Evolutionary conservation across 1,140 invertebrate species (phyloP).

Genomic region (Oscheius sp.): DNA sequence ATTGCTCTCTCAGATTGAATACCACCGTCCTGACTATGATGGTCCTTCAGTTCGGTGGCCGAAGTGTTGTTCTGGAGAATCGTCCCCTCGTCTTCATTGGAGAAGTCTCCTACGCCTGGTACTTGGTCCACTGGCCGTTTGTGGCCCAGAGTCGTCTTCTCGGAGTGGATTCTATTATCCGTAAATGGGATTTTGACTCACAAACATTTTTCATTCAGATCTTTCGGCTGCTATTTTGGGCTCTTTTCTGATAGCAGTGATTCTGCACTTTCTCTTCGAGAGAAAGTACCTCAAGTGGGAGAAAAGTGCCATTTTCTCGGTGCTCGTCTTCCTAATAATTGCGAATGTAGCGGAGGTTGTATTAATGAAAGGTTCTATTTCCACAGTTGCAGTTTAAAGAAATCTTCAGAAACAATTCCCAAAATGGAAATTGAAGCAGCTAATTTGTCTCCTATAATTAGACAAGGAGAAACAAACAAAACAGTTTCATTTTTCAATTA

Average conservation of each 20-base stretch:
- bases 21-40: background rate
- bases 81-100: background rate
- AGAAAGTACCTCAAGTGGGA: background rate
- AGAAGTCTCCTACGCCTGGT: background rate
- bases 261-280: background rate
- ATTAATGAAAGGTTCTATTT: background rate
- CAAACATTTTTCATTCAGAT: background rate
- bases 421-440: background rate
- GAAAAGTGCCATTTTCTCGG: background rate
- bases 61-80: background rate
- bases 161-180: background rate
- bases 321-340: background rate
- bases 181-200: background rate
- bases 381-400: background rate
- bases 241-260: background rate
- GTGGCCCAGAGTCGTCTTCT: no score
- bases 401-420: background rate
- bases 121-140: conserved; percentile 1
- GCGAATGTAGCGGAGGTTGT: background rate
- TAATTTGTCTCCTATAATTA: background rate
- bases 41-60: background rate
- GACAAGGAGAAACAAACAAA: no score
- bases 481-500: background rate
- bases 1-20: background rate
- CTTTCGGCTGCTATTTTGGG: background rate